These are phyloP conservation scores for Cotesia chilonis DNA, from an alignment of 1,140 invertebrate species.

Conservation along the genomic window DNA sequence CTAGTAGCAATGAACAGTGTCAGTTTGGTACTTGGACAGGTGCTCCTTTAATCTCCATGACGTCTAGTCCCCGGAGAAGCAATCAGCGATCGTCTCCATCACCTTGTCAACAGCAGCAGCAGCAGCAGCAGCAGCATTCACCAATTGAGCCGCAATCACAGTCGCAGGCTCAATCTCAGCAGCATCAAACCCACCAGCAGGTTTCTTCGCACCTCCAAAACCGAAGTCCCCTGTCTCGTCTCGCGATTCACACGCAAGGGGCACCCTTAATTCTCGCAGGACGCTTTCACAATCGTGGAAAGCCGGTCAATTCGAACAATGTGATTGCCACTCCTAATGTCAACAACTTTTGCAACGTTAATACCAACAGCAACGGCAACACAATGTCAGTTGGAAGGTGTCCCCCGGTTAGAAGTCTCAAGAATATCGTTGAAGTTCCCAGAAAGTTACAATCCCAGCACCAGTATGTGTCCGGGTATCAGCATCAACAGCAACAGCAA, in stretches of 20 bases:
- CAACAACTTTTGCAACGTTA: constrained; percentile 48
- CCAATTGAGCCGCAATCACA: constrained; percentile 36
- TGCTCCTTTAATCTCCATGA: constrained; percentile 75
- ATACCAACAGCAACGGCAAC: constrained; percentile 43
- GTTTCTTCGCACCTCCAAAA: constrained; percentile 52
- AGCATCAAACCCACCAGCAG: constrained; percentile 43
- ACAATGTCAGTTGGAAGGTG: constrained; percentile 47
- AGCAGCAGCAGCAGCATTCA: constrained; percentile 51
- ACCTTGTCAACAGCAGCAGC: constrained; percentile 45
- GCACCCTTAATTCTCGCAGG: constrained; percentile 77
- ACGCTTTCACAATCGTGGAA: constrained; percentile 60
- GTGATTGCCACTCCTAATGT: constrained; percentile 48
- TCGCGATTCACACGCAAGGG: constrained; percentile 81
- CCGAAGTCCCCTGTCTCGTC: constrained; percentile 69
- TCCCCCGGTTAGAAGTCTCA: constrained; percentile 52
- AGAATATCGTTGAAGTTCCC: constrained; percentile 44
- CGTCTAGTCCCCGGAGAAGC: constrained; percentile 54
- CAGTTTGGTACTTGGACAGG: constrained; percentile 70
- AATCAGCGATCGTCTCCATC: constrained; percentile 61
- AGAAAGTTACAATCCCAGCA: constrained; percentile 41
- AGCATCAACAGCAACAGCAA: constrained; percentile 39
- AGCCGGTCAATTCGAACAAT: constrained; percentile 43
- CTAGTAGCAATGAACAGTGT: constrained; percentile 46
- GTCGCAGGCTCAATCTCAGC: constrained; percentile 9
- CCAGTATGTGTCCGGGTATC: constrained; percentile 37